These are phyloP conservation scores for Epinotia ramella DNA, from an alignment of 2,888 invertebrate species.

Conservation along the genomic window DNA sequence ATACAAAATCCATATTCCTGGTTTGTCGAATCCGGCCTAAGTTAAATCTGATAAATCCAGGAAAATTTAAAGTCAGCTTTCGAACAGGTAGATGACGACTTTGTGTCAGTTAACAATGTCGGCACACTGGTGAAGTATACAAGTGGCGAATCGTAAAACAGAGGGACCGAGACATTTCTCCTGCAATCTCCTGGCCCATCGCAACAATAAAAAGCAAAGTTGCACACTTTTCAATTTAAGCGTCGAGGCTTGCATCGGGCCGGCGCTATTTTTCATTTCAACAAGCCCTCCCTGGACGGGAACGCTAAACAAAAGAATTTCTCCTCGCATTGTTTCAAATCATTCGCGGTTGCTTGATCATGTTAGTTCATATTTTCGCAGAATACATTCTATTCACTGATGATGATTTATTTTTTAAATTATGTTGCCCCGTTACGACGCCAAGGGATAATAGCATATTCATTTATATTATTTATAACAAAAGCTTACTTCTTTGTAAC, in stretches of 20 bases:
- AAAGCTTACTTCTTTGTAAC: neutral
- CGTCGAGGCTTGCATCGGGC: constrained; percentile 54
- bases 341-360: constrained; percentile 51
- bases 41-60: no score
- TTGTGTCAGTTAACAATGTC: constrained; percentile 19
- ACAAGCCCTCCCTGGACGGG: constrained; percentile 58
- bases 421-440: neutral
- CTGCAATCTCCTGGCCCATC: constrained; percentile 62
- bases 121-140: neutral
- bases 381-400: neutral
- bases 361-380: constrained; percentile 41
- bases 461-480: neutral
- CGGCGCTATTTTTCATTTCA: constrained; percentile 75
- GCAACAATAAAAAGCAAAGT: constrained; percentile 72
- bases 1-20: no score
- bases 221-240: constrained; percentile 75
- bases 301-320: constrained; percentile 74
- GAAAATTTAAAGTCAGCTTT: neutral
- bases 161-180: constrained; percentile 58
- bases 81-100: neutral
- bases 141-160: constrained; percentile 25
- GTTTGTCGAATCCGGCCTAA: no score
- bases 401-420: neutral
- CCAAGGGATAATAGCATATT: neutral
- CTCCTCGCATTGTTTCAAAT: constrained; percentile 67